Percentiles rank a stretch among this genome's conserved stretches.
phyloP scores from a whole-genome alignment of 2,888 invertebrate species.

The Bedellia somnulentella region DNA sequence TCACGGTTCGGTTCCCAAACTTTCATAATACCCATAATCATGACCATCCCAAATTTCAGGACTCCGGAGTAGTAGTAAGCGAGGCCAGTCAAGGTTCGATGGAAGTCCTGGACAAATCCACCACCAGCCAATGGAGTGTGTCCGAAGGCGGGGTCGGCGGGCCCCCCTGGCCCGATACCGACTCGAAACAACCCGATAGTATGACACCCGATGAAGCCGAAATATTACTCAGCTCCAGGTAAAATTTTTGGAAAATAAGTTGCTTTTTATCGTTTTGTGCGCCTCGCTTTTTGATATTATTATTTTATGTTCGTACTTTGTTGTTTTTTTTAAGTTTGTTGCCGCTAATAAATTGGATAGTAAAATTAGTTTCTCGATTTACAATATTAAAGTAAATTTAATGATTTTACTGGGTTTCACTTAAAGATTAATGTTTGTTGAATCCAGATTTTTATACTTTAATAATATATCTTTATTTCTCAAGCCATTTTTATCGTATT shows the following conservation, averaged over 20 bases:
- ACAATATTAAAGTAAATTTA: no score
- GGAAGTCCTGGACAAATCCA: conserved; percentile 59
- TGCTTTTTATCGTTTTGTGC: conserved; percentile 5
- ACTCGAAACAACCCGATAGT: conserved; percentile 49
- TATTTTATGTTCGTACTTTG: not conserved
- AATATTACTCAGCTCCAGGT: conserved; percentile 84
- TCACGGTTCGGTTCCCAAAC: no score
- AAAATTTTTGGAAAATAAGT: conserved; percentile 20
- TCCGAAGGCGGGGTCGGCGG: conserved; percentile 32
- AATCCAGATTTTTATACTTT: no score
- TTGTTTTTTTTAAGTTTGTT: no score
- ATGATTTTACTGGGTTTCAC: no score
- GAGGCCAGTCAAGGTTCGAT: conserved; percentile 57
- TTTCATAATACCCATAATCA: no score
- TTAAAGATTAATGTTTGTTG: no score
- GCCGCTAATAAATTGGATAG: no score
- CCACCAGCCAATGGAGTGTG: conserved; percentile 60
- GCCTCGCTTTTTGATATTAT: not conserved
- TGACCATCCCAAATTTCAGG: no score
- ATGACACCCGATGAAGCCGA: conserved; percentile 88
- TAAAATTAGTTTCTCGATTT: no score
- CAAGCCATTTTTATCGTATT: no score
- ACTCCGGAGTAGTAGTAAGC: conserved; percentile 56
- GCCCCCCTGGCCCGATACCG: conserved; percentile 22
- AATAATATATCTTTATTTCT: no score